Evolutionary conservation across 2,797 vertebrate genomes (phyloP).

Genomic region (Pachyuromys duprasi): DNA sequence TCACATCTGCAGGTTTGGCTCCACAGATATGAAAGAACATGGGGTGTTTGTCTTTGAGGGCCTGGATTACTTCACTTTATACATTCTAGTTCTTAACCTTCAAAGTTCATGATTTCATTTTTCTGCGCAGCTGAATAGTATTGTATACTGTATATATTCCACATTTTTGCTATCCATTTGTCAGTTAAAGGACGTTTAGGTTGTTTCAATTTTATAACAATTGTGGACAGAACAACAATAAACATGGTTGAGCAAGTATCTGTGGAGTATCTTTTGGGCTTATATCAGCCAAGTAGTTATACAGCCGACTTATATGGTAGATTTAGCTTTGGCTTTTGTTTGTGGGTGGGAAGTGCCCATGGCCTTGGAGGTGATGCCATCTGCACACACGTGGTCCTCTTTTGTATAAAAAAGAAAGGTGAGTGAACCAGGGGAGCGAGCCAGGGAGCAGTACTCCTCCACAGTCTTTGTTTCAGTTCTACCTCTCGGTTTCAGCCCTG

Average conservation of each 20-base stretch:
- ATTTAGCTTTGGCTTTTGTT: neutral
- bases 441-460: neutral
- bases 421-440: neutral
- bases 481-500: neutral
- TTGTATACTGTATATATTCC: neutral
- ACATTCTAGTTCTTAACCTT: neutral
- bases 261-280: too few species aligned
- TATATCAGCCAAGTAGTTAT: neutral
- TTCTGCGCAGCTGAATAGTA: neutral
- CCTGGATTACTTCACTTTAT: neutral
- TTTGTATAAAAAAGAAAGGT: neutral
- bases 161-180: neutral
- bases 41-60: neutral
- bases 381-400: neutral
- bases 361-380: neutral
- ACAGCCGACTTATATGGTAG: neutral
- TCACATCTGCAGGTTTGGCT: neutral
- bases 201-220: neutral
- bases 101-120: neutral
- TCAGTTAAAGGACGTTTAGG: neutral
- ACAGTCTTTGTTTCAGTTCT: too few species aligned
- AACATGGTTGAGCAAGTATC: neutral
- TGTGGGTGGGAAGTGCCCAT: neutral
- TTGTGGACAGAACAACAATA: neutral
- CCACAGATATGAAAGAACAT: neutral